Base-by-base conservation (phyloP, 2,888 invertebrate genomes). In the Cosmia pyralina region DNA sequence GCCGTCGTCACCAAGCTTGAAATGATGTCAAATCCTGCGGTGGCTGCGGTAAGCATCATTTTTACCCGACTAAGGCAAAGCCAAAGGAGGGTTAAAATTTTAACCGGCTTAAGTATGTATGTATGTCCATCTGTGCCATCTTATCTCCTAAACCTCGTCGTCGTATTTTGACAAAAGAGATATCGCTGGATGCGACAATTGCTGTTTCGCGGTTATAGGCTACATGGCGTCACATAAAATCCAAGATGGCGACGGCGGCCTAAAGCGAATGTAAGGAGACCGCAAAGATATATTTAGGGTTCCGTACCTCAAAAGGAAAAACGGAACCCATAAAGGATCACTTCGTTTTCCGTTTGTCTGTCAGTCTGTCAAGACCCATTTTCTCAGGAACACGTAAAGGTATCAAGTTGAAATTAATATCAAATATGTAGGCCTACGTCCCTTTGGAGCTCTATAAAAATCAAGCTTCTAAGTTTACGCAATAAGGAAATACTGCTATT, bases 1-100 rank as follows among this genome's bases (percentile, higher is more conserved):
- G 98, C 98, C 0, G 98, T 99, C 34, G 97, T 99, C 28, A 97
- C 98, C 11, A 98, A 98, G 69, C 95, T 96, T 50, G 99, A 99
- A 94, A 98, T 99, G 97, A 95, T 98, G 83, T 96, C 97, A 46
- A 98, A 98, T 7, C 96, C 98, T 74, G 99, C 99, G 22, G 98
- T 99, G 1, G 99, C 99, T 65, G 98, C 98, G 92, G 98, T 98
- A 94, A 97, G 97, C 94, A 59, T 57, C 4, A 8, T 28, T 28
- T 46, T 59, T 17, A 55, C 17, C 28, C 55, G 15, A 28, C 28
- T 55, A 55, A 17, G 55, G 28, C 13, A n/a, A 52, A 19, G 4
- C 13, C 11, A 53, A 53, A 13, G 13, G 13, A 53, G 1, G 10
- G 52, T 53, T 13, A 53, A 22, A 13, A 53, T 53, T 53, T 53